A percentile compares a stretch with the other conserved stretches of the same genome.
Conservation (phyloP, 2,113 vertebrate genomes). For the Aegotheles bennettii region DNA sequence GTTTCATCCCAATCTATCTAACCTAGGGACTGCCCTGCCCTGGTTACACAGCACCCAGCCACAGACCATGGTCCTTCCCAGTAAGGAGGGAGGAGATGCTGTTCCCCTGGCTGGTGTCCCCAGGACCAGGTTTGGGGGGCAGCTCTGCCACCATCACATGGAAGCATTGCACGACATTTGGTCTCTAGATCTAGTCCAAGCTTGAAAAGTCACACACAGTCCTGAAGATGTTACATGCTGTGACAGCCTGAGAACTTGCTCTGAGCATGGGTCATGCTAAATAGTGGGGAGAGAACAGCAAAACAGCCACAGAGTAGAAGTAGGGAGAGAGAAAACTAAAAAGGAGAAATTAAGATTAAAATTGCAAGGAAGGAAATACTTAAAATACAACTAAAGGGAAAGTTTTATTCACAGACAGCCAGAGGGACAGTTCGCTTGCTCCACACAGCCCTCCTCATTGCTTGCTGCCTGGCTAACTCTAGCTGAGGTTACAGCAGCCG, state of each 20-base stretch:
- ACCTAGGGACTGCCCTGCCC: rapidly evolving
- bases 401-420: no score
- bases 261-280: neutral
- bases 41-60: rapidly evolving
- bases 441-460: no score
- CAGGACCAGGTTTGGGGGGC: rapidly evolving
- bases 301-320: neutral
- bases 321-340: neutral
- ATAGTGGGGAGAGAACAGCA: neutral
- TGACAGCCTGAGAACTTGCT: neutral
- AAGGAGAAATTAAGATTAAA: neutral
- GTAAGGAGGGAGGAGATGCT: neutral
- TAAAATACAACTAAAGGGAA: no score
- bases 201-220: neutral
- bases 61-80: neutral
- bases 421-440: neutral
- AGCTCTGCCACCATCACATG: neutral
- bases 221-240: neutral
- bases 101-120: rapidly evolving
- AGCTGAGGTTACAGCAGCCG: neutral
- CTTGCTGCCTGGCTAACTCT: neutral
- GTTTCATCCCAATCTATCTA: rapidly evolving
- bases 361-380: neutral
- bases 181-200: neutral
- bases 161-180: neutral